Conservation (phyloP, 2,113 vertebrate genomes). For the Spheniscus mendiculus region DNA sequence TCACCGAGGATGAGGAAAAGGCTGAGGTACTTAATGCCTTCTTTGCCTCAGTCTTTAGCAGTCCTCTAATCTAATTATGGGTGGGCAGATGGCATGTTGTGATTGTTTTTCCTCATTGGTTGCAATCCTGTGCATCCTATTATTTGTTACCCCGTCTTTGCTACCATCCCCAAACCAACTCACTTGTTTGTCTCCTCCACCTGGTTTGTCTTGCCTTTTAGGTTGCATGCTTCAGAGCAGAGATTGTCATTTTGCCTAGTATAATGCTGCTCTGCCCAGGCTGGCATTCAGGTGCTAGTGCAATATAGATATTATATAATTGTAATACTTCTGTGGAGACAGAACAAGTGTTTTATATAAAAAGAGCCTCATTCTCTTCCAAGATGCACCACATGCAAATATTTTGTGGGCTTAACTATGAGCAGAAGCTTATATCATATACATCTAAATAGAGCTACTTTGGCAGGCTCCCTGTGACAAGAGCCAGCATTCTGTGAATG, state of each 20-base stretch:
- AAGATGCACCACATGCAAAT: not conserved
- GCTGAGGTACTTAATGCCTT: too few relatives aligned
- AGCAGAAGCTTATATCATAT: conserved; percentile 40
- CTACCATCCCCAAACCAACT: conserved; percentile 8
- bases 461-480: conserved; percentile 35
- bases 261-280: not conserved
- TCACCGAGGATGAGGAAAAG: too few relatives aligned
- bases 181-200: conserved; percentile 34
- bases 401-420: conserved; percentile 12
- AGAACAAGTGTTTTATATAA: conserved; percentile 13
- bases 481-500: conserved; percentile 56
- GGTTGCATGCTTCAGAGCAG: not conserved
- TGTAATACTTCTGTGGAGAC: not conserved
- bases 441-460: conserved; percentile 35
- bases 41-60: too few relatives aligned
- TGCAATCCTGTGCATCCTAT: conserved; percentile 9
- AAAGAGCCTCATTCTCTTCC: not conserved
- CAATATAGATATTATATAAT: not conserved
- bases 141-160: conserved; percentile 21
- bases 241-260: not conserved
- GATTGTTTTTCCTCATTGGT: conserved; percentile 20
- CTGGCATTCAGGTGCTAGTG: not conserved
- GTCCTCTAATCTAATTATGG: not conserved
- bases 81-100: conserved; percentile 16
- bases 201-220: conserved; percentile 40